Evolutionary conservation across 2,113 vertebrate species (phyloP).

Genomic region (Anhinga anhinga): DNA sequence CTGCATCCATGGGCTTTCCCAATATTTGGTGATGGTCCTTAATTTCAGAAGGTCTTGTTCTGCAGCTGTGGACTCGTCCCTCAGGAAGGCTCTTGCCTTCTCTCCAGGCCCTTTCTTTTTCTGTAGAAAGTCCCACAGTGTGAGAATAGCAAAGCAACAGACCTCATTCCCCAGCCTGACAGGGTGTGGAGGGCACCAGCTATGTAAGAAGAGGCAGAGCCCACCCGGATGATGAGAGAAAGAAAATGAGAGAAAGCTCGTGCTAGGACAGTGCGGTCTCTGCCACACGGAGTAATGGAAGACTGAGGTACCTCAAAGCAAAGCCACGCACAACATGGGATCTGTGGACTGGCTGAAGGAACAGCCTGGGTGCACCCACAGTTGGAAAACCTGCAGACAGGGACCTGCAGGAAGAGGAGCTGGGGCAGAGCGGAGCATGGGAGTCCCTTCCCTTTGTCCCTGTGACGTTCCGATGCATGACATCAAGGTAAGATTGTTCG

Average conservation of each 20-base stretch:
- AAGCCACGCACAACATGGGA: not conserved
- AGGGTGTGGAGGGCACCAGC: not conserved
- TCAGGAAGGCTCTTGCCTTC: not conserved
- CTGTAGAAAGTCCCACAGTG: not conserved
- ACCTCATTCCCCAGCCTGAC: not conserved
- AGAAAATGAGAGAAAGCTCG: not conserved
- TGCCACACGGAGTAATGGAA: not conserved
- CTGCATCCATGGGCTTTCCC: not conserved
- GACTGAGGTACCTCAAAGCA: not conserved
- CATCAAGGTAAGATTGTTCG: not conserved
- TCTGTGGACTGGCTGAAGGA: not conserved
- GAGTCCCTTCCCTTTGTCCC: not conserved
- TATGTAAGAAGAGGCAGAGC: not conserved
- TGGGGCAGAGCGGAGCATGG: not conserved
- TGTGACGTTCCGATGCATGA: not conserved
- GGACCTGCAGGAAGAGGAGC: not conserved
- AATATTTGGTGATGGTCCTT: not conserved
- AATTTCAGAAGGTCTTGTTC: not conserved
- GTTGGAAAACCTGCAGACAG: not conserved
- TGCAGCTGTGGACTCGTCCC: accelerated
- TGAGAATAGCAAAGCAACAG: not conserved
- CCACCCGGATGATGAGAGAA: not conserved
- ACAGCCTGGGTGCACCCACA: not conserved
- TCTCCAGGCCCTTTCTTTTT: not conserved
- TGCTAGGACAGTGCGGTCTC: not conserved